Base-by-base conservation (phyloP, 2,888 invertebrate genomes). In the Clitarchus hookeri region DNA sequence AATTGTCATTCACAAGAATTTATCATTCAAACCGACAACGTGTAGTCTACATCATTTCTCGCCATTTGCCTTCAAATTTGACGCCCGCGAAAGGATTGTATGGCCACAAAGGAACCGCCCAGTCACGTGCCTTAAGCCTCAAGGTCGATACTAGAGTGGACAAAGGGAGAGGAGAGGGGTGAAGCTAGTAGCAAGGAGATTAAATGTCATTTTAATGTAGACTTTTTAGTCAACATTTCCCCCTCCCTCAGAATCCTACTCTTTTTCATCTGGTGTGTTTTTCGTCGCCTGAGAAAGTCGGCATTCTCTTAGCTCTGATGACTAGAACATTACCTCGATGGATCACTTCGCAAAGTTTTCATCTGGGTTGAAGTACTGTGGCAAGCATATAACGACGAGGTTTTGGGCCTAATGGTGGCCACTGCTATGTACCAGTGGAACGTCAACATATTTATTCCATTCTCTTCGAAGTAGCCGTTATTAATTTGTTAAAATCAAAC, bases 281-380 rank as follows among this genome's bases (percentile, higher is more conserved):
- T 65, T 65, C 65, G 65, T 23, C 65, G 0, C 65, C 65, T 65
- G 65, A 65, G 65, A 65, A 65, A 65, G 65, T 65, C 65, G 65
- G 65, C 65, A n/a, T 65, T 65, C 65, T 65, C 23, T 65, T 65
- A 65, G 65, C 65, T 19, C n/a, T 65, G 65, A 65, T 65, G 65
- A 65, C 65, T 65, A n/a, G 65, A 65, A 65, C 65, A 65, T 65
- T 65, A 23, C 65, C n/a, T 65, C 19, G 65, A 65, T n/a, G n/a
- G 65, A 65, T 19, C 65, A n/a, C 23, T 65, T n/a, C 23, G 0
- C 23, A 65, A 65, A 65, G 65, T 65, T 65, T 65, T 65, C n/a
- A 65, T 23, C 65, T 19, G 65, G 65, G 3, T 0, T 65, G n/a
- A n/a, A 65, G 23, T 23, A 11, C 16, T 48, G 48, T 13, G 48